Evolutionary conservation across 1,140 invertebrate species (phyloP).

Genomic region (Lithobius niger): DNA sequence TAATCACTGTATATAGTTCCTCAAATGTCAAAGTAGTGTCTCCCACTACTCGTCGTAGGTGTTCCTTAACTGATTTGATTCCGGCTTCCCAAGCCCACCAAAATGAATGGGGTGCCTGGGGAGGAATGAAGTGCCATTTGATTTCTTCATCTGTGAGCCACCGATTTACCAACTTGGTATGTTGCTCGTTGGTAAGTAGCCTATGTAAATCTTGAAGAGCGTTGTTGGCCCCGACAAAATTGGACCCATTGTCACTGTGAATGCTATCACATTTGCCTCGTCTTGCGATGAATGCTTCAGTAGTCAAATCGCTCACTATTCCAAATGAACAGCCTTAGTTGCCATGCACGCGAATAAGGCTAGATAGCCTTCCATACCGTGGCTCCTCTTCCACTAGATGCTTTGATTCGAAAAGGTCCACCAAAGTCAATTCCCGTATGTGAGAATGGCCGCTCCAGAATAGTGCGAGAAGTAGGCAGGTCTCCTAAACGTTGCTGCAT

Average conservation of each 20-base stretch:
- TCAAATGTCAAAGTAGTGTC: neutral
- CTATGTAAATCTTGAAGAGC: neutral
- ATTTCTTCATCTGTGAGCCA: slow-evolving; percentile 16
- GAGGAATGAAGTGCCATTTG: slow-evolving; percentile 31
- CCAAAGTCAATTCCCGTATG: slow-evolving; percentile 29
- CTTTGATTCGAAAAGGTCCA: slow-evolving; percentile 27
- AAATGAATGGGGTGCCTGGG: slow-evolving; percentile 23
- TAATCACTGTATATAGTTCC: slow-evolving; percentile 14
- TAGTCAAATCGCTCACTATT: slow-evolving; percentile 18
- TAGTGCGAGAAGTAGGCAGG: slow-evolving; percentile 23
- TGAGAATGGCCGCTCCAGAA: slow-evolving; percentile 23
- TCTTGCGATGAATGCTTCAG: slow-evolving; percentile 20
- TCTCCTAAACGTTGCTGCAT: slow-evolving; percentile 13
- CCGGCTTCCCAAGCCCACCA: slow-evolving; percentile 29
- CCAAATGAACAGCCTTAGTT: slow-evolving; percentile 32
- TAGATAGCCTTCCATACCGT: slow-evolving; percentile 25
- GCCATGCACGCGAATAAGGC: neutral
- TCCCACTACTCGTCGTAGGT: slow-evolving; percentile 14
- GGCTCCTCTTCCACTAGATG: slow-evolving; percentile 11
- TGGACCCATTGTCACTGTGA: slow-evolving; percentile 26
- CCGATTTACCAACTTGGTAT: neutral
- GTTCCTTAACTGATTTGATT: slow-evolving; percentile 24
- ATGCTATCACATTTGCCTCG: slow-evolving; percentile 19
- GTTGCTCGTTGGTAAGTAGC: neutral
- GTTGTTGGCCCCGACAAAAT: slow-evolving; percentile 19